Evolutionary conservation across 2,797 vertebrate genomes (phyloP).

Genomic region (Sebastes melanostomus): DNA sequence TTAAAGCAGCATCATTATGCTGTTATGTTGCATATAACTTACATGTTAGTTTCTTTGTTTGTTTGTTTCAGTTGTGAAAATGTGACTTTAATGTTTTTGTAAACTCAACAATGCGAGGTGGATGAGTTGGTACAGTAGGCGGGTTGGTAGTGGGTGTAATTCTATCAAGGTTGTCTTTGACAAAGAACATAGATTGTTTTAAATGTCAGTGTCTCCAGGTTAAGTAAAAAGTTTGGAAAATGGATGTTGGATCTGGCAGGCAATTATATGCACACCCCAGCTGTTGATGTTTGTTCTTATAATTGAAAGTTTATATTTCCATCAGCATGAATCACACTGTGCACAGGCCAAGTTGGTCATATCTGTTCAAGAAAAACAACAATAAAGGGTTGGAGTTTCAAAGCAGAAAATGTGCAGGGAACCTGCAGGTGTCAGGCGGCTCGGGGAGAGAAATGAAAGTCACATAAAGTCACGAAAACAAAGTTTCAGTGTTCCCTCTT

Average conservation of each 20-base stretch:
- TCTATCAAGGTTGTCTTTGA: neutral
- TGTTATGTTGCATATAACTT: neutral
- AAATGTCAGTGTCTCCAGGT: constrained; percentile 1
- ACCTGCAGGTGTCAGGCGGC: neutral
- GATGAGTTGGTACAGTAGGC: neutral
- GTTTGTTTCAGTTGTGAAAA: neutral
- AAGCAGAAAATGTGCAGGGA: neutral
- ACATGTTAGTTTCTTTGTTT: neutral
- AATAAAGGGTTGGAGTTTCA: neutral
- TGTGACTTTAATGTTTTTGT: neutral
- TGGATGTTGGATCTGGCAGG: neutral
- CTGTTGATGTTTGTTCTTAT: neutral
- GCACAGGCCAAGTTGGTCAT: neutral
- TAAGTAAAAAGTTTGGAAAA: neutral
- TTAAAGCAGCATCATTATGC: neutral
- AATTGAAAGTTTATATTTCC: neutral
- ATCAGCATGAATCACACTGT: neutral
- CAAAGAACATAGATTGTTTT: neutral
- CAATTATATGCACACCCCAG: neutral
- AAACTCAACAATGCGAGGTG: neutral
- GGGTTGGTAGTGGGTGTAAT: neutral
- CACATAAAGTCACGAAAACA: constrained; percentile 34
- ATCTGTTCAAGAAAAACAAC: neutral
- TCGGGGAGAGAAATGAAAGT: constrained; percentile 18
- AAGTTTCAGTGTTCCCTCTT: constrained; percentile 36